phyloP scores from a whole-genome alignment of 2,113 vertebrate genomes.

The Sula dactylatra region DNA sequence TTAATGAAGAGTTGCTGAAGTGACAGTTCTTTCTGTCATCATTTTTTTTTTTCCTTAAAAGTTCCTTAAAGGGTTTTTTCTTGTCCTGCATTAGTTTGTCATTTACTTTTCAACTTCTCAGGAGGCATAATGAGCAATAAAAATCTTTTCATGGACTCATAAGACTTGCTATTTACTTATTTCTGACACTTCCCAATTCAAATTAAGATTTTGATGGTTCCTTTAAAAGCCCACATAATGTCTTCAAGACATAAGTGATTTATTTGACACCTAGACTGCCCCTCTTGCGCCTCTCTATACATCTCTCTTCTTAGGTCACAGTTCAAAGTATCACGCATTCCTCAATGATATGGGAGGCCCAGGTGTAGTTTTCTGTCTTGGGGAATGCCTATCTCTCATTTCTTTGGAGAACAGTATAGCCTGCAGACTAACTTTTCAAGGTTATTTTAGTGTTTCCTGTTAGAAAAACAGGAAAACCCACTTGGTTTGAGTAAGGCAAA shows the following conservation, averaged over 20 bases:
- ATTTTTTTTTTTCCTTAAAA: background rate
- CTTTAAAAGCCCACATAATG: background rate
- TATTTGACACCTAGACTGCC: background rate
- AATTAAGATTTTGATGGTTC: background rate
- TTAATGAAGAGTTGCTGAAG: background rate
- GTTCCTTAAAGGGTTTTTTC: background rate
- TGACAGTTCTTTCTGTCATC: background rate
- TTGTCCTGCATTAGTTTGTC: background rate
- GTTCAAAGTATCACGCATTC: background rate
- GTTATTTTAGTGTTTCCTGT: background rate
- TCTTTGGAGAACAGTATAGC: background rate
- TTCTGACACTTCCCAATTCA: background rate
- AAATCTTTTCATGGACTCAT: background rate
- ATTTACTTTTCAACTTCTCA: background rate
- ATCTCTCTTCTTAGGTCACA: background rate
- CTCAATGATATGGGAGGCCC: background rate
- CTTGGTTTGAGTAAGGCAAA: background rate
- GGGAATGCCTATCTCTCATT: fast-evolving
- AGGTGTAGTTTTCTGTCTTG: background rate
- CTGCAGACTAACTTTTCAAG: background rate
- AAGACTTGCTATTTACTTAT: background rate
- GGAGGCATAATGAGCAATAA: background rate
- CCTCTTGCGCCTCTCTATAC: background rate
- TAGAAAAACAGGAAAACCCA: background rate
- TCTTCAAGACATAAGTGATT: background rate